Evolutionary conservation across 1,140 invertebrate species (phyloP).

Genomic region (Mizuhopecten yessoensis): DNA sequence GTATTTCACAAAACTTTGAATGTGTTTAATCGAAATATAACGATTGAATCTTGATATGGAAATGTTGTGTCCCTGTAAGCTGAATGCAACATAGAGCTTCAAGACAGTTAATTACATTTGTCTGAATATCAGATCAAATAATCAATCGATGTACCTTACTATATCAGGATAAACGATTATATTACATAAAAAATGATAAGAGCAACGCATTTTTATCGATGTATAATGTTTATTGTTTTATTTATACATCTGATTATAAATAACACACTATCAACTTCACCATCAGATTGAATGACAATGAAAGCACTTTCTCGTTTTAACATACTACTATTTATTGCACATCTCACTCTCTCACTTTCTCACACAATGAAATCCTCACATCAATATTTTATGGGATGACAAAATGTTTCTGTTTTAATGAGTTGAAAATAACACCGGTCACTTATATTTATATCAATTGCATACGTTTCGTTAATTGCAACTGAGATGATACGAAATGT

Average conservation of each 20-base stretch:
- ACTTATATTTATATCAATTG: background rate
- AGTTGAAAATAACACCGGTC: slow-evolving; percentile 28
- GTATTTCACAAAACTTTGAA: too few relatives aligned
- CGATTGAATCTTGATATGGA: too few relatives aligned
- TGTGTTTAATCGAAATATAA: too few relatives aligned
- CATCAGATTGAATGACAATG: background rate
- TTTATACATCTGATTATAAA: slow-evolving; percentile 40
- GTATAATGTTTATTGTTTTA: slow-evolving; percentile 20
- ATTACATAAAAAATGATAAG: too few relatives aligned
- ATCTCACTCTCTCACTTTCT: background rate
- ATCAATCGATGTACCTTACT: too few relatives aligned
- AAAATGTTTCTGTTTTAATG: background rate
- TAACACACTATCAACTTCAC: background rate
- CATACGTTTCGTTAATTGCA: background rate
- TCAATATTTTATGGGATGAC: background rate
- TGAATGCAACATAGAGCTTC: too few relatives aligned
- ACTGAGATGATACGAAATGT: background rate
- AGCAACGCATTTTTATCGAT: background rate
- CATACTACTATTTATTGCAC: background rate
- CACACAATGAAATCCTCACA: background rate
- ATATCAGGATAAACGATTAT: too few relatives aligned
- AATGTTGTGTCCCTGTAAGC: too few relatives aligned
- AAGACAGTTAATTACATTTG: too few relatives aligned
- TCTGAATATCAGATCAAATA: too few relatives aligned
- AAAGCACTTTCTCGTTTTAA: background rate